phyloP scores from a whole-genome alignment of 2,888 invertebrate genomes.

The Protodeltote pygarga region DNA sequence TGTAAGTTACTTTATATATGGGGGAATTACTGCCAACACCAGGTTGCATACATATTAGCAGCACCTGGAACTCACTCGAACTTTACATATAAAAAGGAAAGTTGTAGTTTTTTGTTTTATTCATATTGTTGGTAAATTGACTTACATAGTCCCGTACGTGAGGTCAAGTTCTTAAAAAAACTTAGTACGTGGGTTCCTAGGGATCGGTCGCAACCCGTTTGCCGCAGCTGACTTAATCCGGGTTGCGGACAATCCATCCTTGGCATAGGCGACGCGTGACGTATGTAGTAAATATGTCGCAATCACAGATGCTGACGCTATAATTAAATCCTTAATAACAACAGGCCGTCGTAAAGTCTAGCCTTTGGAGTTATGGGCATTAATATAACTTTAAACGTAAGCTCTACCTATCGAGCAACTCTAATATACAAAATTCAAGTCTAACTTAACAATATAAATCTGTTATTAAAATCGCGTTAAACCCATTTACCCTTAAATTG shows the following conservation, averaged over 20 bases:
- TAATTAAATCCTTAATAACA: slow-evolving; percentile 41
- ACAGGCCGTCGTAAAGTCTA: slow-evolving; percentile 7
- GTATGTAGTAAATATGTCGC: slow-evolving; percentile 34
- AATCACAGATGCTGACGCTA: slow-evolving; percentile 30
- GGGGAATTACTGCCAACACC: slow-evolving; percentile 17
- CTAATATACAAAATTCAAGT: not conserved
- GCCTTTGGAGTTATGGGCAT: slow-evolving; percentile 3
- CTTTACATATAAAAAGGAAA: slow-evolving; percentile 37
- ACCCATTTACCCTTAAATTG: no score
- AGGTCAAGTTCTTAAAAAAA: slow-evolving; percentile 47
- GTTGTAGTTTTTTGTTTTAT: slow-evolving; percentile 43
- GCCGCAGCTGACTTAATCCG: slow-evolving; percentile 42
- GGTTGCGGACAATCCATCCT: slow-evolving; percentile 40
- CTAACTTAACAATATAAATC: no score
- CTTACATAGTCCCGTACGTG: slow-evolving; percentile 44
- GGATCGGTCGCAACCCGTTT: slow-evolving; percentile 27
- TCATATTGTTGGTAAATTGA: slow-evolving; percentile 44
- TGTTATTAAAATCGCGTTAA: no score
- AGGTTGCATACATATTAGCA: slow-evolving; percentile 31
- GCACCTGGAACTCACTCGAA: slow-evolving; percentile 28
- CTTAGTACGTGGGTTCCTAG: slow-evolving; percentile 40
- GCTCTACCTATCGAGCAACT: not conserved
- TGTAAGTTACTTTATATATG: slow-evolving; percentile 13
- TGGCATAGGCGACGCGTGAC: slow-evolving; percentile 33
- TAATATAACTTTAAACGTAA: not conserved